Conservation (phyloP, 2,797 vertebrate species). For the Lacerta agilis region DNA sequence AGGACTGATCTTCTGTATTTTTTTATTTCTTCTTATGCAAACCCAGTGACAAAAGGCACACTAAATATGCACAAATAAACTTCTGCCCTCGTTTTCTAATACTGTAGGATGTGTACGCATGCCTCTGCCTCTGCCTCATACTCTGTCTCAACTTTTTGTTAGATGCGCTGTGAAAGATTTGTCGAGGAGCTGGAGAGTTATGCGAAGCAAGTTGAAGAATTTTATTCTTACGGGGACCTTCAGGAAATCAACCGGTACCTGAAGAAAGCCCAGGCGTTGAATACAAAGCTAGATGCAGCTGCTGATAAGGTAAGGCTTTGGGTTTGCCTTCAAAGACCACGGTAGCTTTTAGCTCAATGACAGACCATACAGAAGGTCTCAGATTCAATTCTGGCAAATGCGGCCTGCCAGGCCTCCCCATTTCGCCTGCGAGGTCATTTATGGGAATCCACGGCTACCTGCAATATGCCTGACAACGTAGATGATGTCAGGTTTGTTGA, state of each 20-base stretch:
- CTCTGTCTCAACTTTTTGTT: slow-evolving; percentile 26
- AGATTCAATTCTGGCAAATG: neutral
- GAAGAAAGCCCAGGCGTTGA: slow-evolving; percentile 84
- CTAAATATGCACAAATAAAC: too few relatives aligned
- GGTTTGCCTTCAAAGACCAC: neutral
- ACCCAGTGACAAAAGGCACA: too few relatives aligned
- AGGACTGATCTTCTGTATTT: too few relatives aligned
- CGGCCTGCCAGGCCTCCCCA: neutral
- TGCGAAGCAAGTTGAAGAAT: slow-evolving; percentile 83
- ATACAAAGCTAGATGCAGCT: slow-evolving; percentile 83
- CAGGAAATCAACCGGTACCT: slow-evolving; percentile 83
- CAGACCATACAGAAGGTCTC: neutral
- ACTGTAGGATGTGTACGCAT: neutral
- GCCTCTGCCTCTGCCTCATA: neutral
- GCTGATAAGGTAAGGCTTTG: slow-evolving; percentile 81
- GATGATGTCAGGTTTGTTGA: neutral
- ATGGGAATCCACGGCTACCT: too few relatives aligned
- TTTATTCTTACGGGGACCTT: slow-evolving; percentile 80
- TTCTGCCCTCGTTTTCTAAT: neutral
- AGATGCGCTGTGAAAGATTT: slow-evolving; percentile 83
- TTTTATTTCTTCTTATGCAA: too few relatives aligned
- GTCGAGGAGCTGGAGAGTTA: slow-evolving; percentile 86
- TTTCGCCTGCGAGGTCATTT: too few relatives aligned
- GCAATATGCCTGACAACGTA: neutral
- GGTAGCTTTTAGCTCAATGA: neutral